Conservation (phyloP, 2,888 invertebrate genomes). For the Coecobrya sp. region DNA sequence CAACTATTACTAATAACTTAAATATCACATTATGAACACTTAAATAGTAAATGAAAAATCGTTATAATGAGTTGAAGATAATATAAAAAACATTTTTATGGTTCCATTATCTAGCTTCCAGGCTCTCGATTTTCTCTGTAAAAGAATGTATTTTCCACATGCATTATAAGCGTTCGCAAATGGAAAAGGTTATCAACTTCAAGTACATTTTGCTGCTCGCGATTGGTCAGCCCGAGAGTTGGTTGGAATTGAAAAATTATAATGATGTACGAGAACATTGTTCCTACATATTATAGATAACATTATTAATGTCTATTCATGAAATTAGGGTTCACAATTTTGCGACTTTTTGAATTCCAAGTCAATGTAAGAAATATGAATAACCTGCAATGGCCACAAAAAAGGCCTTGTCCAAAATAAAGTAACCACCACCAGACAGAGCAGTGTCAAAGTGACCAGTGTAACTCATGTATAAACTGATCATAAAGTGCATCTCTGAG, state of each 20-base stretch:
- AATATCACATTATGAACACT: too few species aligned
- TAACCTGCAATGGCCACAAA: constrained; percentile 78
- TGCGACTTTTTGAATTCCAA: too few species aligned
- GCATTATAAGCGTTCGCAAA: constrained; percentile 42
- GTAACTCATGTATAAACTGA: constrained; percentile 84
- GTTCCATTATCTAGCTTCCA: not conserved
- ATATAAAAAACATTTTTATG: too few species aligned
- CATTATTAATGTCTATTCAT: too few species aligned
- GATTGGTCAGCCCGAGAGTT: constrained; percentile 70
- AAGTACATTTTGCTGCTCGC: constrained; percentile 37
- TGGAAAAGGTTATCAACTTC: constrained; percentile 10
- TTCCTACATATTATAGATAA: constrained; percentile 52
- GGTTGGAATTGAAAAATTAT: constrained; percentile 85
- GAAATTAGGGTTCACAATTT: too few species aligned
- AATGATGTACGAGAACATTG: constrained; percentile 85
- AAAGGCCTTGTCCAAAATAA: constrained; percentile 78
- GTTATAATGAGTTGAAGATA: not conserved
- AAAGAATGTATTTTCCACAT: constrained; percentile 72
- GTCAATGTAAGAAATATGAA: not conserved
- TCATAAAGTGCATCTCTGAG: constrained; percentile 83
- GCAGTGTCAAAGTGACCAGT: constrained; percentile 82
- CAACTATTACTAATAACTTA: too few species aligned
- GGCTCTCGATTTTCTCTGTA: constrained; percentile 34
- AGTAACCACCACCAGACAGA: constrained; percentile 79
- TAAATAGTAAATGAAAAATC: too few species aligned